Conservation (phyloP, 2,888 invertebrate genomes). For the Agrochola circellaris region DNA sequence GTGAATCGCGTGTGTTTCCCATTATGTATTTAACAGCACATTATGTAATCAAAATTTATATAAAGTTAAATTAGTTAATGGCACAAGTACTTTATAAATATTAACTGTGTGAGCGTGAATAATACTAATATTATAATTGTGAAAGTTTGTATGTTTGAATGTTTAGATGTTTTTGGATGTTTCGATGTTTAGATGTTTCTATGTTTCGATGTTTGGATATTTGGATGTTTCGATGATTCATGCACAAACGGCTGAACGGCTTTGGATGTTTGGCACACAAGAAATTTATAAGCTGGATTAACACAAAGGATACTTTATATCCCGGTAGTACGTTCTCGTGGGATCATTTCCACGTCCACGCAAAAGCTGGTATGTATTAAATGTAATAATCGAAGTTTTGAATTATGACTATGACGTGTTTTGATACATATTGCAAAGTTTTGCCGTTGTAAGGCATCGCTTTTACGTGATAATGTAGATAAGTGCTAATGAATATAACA, state of each 20-base stretch:
- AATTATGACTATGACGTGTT: slow-evolving; percentile 14
- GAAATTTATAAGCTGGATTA: too few relatives aligned
- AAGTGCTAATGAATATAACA: not conserved
- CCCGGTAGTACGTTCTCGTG: too few relatives aligned
- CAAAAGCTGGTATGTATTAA: not conserved
- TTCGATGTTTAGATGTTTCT: too few relatives aligned
- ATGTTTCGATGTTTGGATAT: too few relatives aligned
- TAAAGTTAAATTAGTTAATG: slow-evolving; percentile 27
- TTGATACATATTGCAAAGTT: slow-evolving; percentile 1
- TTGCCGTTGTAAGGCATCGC: not conserved
- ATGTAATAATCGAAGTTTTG: slow-evolving; percentile 18
- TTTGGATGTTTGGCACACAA: too few relatives aligned
- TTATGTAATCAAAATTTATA: slow-evolving; percentile 42
- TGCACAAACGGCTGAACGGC: too few relatives aligned
- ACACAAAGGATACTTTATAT: too few relatives aligned
- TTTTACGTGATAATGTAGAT: not conserved
- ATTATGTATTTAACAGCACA: slow-evolving; percentile 46
- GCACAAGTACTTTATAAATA: slow-evolving; percentile 31
- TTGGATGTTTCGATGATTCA: too few relatives aligned
- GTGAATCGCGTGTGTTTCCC: slow-evolving; percentile 15
- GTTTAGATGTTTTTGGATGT: too few relatives aligned
- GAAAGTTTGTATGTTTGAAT: too few relatives aligned
- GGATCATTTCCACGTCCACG: too few relatives aligned
- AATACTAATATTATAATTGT: too few relatives aligned
- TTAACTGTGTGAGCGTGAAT: slow-evolving; percentile 17